Conservation (phyloP, 2,113 vertebrate genomes). For the Podilymbus podiceps region DNA sequence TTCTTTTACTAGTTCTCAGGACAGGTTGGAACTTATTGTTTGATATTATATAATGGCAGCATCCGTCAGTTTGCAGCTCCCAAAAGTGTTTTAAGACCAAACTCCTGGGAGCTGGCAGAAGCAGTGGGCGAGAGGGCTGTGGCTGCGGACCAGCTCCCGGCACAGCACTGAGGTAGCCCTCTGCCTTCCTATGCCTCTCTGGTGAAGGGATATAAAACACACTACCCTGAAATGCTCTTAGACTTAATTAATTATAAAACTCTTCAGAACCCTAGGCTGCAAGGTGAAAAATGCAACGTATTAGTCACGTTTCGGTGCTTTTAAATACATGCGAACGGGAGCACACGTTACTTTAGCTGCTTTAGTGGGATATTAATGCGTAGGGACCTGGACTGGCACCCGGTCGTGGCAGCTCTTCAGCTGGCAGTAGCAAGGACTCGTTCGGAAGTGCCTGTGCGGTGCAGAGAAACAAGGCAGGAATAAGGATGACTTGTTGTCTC, state of each 20-base stretch:
- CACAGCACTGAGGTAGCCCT: background rate
- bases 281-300: background rate
- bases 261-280: background rate
- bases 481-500: background rate
- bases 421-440: background rate
- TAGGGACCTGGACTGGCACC: background rate
- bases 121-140: accelerated
- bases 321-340: background rate
- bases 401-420: accelerated
- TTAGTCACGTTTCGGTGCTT: background rate
- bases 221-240: background rate
- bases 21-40: background rate
- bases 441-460: background rate
- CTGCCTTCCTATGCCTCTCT: background rate
- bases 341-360: background rate
- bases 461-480: background rate
- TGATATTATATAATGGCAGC: background rate
- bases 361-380: background rate
- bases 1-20: background rate
- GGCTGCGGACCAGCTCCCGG: background rate
- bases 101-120: background rate
- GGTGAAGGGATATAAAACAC: background rate
- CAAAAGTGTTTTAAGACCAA: background rate
- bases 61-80: background rate
- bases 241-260: constrained; percentile 39